phyloP scores from a whole-genome alignment of 1,140 invertebrate species.

The Bombus difficillimus region DNA sequence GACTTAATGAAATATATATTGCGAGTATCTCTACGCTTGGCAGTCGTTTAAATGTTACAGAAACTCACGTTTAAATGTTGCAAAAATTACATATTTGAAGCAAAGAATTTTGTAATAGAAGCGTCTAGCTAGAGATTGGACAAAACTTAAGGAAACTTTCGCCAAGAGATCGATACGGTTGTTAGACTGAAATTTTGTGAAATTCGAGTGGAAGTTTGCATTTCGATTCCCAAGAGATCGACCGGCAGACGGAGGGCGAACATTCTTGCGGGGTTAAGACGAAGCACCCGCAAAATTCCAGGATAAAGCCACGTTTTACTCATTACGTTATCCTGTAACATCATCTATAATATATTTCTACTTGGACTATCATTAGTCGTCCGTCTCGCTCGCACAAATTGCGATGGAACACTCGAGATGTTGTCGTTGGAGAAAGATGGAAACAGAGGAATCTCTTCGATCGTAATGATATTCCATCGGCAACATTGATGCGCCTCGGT shows the following conservation, averaged over 20 bases:
- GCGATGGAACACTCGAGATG: not conserved
- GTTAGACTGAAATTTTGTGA: not conserved
- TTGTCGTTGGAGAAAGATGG: not conserved
- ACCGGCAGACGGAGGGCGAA: not conserved
- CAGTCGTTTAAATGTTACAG: not conserved
- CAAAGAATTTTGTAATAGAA: not conserved
- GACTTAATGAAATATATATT: no score
- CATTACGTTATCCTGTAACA: conserved; percentile 39
- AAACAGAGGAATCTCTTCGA: conserved; percentile 40
- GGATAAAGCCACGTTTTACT: conserved; percentile 36
- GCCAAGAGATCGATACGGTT: not conserved
- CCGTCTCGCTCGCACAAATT: conserved; percentile 45
- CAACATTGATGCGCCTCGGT: conserved; percentile 28
- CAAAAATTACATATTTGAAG: not conserved
- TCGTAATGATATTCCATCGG: conserved; percentile 55
- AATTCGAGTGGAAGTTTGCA: not conserved
- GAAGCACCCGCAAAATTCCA: conserved; percentile 21
- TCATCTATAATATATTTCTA: conserved; percentile 51
- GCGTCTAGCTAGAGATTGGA: no score
- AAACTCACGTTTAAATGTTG: not conserved
- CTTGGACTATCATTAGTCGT: conserved; percentile 47
- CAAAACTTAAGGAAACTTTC: not conserved
- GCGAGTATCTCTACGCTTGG: not conserved
- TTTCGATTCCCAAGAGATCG: not conserved
- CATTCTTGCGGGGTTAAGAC: conserved; percentile 19